Conservation (phyloP, 1,140 invertebrate species). For the Tetragnatha versicolor region DNA sequence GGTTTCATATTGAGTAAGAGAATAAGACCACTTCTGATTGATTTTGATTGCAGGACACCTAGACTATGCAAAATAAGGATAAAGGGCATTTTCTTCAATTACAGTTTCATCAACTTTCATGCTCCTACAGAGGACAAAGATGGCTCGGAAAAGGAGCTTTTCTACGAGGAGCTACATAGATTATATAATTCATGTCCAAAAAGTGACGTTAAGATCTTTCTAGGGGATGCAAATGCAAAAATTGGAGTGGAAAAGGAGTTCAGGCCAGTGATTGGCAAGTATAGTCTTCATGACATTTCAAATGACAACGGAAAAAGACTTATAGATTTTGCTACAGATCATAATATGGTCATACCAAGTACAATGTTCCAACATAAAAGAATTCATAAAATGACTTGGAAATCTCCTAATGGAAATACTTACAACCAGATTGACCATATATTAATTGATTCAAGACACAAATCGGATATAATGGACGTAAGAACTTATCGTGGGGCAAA, state of each 20-base stretch:
- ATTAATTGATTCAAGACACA: not conserved
- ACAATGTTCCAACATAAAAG: not conserved
- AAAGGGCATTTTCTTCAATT: not conserved
- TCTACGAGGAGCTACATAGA: not conserved
- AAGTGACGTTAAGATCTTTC: not conserved
- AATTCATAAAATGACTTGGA: conserved; percentile 8
- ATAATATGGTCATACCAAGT: not conserved
- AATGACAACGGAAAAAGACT: conserved; percentile 1
- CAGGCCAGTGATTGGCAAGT: not conserved
- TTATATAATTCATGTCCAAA: not conserved
- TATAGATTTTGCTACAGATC: not conserved
- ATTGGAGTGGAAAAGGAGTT: not conserved
- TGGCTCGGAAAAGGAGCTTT: not conserved
- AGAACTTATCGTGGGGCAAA: not conserved
- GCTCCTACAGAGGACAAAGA: conserved; percentile 1
- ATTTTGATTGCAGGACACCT: not conserved
- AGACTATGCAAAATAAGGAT: conserved; percentile 21
- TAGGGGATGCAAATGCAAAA: not conserved
- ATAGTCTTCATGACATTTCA: not conserved
- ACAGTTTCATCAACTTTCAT: not conserved
- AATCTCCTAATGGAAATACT: not conserved
- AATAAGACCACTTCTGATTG: not conserved
- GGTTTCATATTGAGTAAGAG: not conserved
- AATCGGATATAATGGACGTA: not conserved
- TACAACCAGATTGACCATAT: conserved; percentile 10